Evolutionary conservation across 2,888 invertebrate genomes (phyloP), one percentile per base, ranked within the genome.

Genomic region (Cacoxenus indagator): DNA sequence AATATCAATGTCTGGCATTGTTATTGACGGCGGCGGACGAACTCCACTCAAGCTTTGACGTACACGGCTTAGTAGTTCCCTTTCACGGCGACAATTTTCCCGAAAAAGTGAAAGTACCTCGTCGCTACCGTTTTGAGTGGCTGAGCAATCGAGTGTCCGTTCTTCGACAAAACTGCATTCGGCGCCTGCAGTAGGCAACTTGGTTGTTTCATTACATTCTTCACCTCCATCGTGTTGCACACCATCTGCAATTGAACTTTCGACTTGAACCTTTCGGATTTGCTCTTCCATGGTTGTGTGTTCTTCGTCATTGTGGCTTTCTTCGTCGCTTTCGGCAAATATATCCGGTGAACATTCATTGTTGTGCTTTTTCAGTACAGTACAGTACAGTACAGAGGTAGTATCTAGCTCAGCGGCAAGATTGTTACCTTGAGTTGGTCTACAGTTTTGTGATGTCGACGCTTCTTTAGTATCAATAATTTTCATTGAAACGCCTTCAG

Each of bases 21-120:
- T 94, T 11, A 93, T 90, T 26, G 93, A 93, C 0, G 94, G 94
- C 9, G 94, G 95, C 24, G 95, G 94, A 8, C 92, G 89, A 0
- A 95, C 90, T 1, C 94, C 94, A 74, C 90, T 90, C 8, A 95
- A 86, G 57, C 90, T 90, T 82, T 90, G 91, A 85, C 92, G 90
- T 61, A 91, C 84, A 14, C 87, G 82, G 1, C 82, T 76, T 64
- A 85, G 70, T 4, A 87, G 75, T 65, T 87, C 87, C 19, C 80
- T 78, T 66, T 87, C 86, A 2, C 82, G 76, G 0, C 81, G 77
- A 9, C 86, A 83, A 31, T 87, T 87, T 31, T 82, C 81, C 4
- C 79, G 75, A 65, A 82, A 83, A 24, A 80, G 72, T 0, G 69
- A 65, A 1, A 73, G 76, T 0, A 69, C 71, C 69, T 76, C 78